These are phyloP conservation scores for Osmerus eperlanus DNA, from an alignment of 2,113 vertebrate species.

Conservation along the genomic window DNA sequence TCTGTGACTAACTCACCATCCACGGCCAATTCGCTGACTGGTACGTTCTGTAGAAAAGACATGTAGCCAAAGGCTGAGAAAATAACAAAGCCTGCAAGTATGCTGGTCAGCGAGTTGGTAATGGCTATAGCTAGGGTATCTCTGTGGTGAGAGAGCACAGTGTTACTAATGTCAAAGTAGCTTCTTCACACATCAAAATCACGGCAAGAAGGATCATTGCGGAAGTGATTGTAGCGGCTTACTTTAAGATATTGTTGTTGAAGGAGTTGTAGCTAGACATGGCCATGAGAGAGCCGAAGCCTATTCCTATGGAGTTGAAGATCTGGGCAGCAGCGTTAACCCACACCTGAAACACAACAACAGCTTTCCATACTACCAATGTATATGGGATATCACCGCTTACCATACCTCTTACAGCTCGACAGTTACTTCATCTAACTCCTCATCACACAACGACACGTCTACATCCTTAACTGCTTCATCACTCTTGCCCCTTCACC, in stretches of 20 bases:
- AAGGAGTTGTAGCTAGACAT: slow-evolving; percentile 77
- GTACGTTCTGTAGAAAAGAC: slow-evolving; percentile 71
- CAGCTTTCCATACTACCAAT: too few relatives aligned
- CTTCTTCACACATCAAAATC: too few relatives aligned
- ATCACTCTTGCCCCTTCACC: too few relatives aligned
- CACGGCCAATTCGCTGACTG: slow-evolving; percentile 67
- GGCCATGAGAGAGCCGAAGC: slow-evolving; percentile 71
- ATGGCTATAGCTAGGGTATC: slow-evolving; percentile 70
- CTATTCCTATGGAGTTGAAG: slow-evolving; percentile 77
- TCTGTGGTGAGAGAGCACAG: slow-evolving; percentile 42
- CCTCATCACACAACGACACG: too few relatives aligned
- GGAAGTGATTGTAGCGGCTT: slow-evolving; percentile 9
- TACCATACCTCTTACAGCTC: too few relatives aligned
- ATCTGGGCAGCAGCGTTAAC: slow-evolving; percentile 76
- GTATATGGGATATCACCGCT: too few relatives aligned
- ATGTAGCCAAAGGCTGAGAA: slow-evolving; percentile 78
- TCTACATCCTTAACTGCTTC: too few relatives aligned
- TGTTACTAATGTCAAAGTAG: background rate
- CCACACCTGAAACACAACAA: slow-evolving; percentile 67
- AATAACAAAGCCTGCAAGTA: slow-evolving; percentile 75
- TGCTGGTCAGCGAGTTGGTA: slow-evolving; percentile 71
- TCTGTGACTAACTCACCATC: slow-evolving; percentile 60
- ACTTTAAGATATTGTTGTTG: slow-evolving; percentile 76
- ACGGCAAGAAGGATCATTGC: too few relatives aligned
- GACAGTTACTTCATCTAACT: too few relatives aligned